Base-by-base conservation (phyloP, 2,797 vertebrate genomes). In the Cuculus canorus region DNA sequence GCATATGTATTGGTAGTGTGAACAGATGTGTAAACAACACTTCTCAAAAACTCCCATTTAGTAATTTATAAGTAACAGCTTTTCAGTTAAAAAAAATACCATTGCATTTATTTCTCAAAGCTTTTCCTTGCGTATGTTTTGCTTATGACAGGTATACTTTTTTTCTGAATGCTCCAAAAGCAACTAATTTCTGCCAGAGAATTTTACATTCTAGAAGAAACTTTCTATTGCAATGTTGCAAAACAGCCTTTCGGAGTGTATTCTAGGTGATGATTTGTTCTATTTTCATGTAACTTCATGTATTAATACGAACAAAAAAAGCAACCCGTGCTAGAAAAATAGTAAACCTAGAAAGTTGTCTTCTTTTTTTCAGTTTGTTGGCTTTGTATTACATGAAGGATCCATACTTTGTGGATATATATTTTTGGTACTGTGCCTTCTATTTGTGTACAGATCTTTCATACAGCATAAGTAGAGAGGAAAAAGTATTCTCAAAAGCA, bases 321-420 rank as follows among this genome's bases (percentile, higher is more conserved):
- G 0, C 23, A 77, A 53, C 5, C 0, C 1, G 8, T 48, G 5
- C 2, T 63, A 75, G 22, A 57, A 61, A 73, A 82, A 48, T 0
- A 39, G 41, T 66, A 23, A 41, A 54, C 3, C 10, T 33, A 15
- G 43, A 16, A 6, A 2, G 50, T 45, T 32, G 0, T 21, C 3
- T 41, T 52, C 0, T 23, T 25, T 37, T 33, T 52, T 50, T 28
- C 5, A 41, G 1, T 60, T 83, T 52, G 8, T 54, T 72, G 16
- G 6, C 13, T 70, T 81, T 75, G 25, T 19, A 50, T 9, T 35
- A 35, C 12, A 33, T 35, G 2, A 9, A 71, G n/a, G 12, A 69
- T 1, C 39, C 39, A 10, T 39, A 39, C 39, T 83, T 86, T 27
- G 3, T 57, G 30, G 15, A 24, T 70, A 10, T 4, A 2, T 32